Base-by-base conservation (phyloP, 2,888 invertebrate species). In the Yponomeuta evonymella region DNA sequence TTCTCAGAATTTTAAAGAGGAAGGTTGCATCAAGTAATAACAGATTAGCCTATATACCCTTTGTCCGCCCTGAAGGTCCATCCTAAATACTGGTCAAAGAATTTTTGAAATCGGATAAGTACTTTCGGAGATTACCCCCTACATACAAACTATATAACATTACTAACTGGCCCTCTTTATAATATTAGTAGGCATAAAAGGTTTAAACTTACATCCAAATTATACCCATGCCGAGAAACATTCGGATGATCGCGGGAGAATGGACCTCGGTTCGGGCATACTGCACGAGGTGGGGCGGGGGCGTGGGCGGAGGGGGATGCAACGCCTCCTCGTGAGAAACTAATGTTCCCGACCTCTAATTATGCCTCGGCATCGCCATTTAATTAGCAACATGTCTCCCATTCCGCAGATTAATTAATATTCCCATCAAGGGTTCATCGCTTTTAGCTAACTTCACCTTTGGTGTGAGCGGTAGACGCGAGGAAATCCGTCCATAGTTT, bases 381-480 rank as follows among this genome's bases (percentile, higher is more conserved):
- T 91, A 90, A 91, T 91, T 91, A 91, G 91, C 90, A 89, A 90
- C 89, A 88, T 89, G 90, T 90, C 90, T 88, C 85, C 87, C 89
- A 90, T 91, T 90, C 87, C 88, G 85, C 87, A 90, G 90, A 89
- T 90, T 90, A 90, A 91, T 91, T 91, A 90, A 91, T 91, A 90
- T 90, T 90, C 91, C 90, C 90, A 90, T 89, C 89, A 87, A 58
- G 89, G 87, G 86, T 88, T 89, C 88, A 82, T 87, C 86, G 86
- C 89, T 87, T 90, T 89, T 89, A 89, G 90, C 87, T 89, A 89
- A 90, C 87, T 89, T 90, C 90, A 87, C 87, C 88, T 91, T 91
- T 91, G 90, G 90, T 89, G 51, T 15, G 51, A 51, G 51, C 11
- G 51, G 33, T 4, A 5, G 33, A 33, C 33, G 33, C 33, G 33